These are phyloP conservation scores for Ceriagrion tenellum DNA, from an alignment of 2,888 invertebrate species.

Conservation along the genomic window DNA sequence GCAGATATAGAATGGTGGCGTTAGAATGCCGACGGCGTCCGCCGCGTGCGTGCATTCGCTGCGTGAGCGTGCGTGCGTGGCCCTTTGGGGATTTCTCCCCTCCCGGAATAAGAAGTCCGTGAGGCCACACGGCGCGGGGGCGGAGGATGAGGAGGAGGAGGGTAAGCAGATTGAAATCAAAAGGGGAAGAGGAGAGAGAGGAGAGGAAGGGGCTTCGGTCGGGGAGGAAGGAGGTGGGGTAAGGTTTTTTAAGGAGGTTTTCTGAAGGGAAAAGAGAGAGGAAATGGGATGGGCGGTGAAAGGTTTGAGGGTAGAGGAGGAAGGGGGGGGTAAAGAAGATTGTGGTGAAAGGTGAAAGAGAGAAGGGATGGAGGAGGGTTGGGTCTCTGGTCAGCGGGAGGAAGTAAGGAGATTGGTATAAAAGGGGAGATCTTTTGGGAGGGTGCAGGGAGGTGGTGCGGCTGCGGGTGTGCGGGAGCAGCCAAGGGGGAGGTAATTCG, in stretches of 20 bases:
- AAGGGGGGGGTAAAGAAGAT: background rate
- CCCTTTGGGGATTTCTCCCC: background rate
- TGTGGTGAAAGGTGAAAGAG: background rate
- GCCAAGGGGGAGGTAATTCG: background rate
- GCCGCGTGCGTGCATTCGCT: conserved; percentile 26
- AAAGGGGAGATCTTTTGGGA: background rate
- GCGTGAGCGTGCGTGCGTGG: background rate
- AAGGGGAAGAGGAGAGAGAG: background rate
- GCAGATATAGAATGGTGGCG: background rate
- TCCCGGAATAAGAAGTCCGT: no score
- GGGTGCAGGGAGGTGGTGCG: background rate
- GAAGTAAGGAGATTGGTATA: conserved; percentile 9
- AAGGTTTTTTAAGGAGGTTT: background rate
- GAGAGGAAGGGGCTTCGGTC: no score
- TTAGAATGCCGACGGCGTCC: conserved; percentile 55
- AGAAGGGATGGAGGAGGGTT: background rate
- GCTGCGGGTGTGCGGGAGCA: background rate
- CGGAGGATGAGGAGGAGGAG: background rate
- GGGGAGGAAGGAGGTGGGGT: background rate
- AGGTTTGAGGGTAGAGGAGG: background rate
- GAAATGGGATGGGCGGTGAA: background rate
- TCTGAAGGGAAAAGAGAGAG: no score
- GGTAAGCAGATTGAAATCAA: conserved; percentile 53
- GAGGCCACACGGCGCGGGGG: no score
- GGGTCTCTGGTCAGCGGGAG: background rate